phyloP scores from a whole-genome alignment of 1,140 invertebrate species.

The Drosophila trapezifrons region DNA sequence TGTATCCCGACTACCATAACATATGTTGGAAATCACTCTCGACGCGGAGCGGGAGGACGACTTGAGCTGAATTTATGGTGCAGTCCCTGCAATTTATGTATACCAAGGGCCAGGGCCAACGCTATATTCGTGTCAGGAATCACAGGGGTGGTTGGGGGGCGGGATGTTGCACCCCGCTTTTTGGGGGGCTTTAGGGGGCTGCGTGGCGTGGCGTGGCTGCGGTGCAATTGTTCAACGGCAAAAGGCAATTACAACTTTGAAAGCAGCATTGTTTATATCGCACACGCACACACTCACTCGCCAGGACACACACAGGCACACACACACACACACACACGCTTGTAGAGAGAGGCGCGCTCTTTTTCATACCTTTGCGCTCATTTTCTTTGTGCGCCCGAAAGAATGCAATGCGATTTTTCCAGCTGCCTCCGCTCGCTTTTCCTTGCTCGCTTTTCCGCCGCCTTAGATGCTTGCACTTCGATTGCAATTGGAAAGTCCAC shows the following conservation, averaged over 20 bases:
- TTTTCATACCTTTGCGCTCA: conserved; percentile 78
- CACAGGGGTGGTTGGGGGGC: not conserved
- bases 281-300: not conserved
- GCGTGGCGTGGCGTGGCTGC: not conserved
- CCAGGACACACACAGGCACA: conserved; percentile 3
- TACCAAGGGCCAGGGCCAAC: conserved; percentile 29
- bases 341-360: conserved; percentile 40
- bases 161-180: not conserved
- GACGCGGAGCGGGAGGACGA: not conserved
- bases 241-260: conserved; percentile 25
- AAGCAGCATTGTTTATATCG: conserved; percentile 13
- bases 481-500: conserved; percentile 1
- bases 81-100: conserved; percentile 58
- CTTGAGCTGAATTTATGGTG: conserved; percentile 39
- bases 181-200: not conserved
- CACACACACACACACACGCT: conserved; percentile 25
- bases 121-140: not conserved
- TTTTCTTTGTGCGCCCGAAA: conserved; percentile 77
- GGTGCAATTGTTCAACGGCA: conserved; percentile 14
- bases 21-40: conserved; percentile 66
- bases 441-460: not conserved
- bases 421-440: conserved; percentile 31
- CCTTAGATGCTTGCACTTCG: conserved; percentile 11
- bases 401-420: conserved; percentile 64
- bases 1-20: conserved; percentile 14